These are phyloP conservation scores for Paracentrotus lividus DNA, from an alignment of 53 echinoderm and acorn worm species.

Conservation along the genomic window DNA sequence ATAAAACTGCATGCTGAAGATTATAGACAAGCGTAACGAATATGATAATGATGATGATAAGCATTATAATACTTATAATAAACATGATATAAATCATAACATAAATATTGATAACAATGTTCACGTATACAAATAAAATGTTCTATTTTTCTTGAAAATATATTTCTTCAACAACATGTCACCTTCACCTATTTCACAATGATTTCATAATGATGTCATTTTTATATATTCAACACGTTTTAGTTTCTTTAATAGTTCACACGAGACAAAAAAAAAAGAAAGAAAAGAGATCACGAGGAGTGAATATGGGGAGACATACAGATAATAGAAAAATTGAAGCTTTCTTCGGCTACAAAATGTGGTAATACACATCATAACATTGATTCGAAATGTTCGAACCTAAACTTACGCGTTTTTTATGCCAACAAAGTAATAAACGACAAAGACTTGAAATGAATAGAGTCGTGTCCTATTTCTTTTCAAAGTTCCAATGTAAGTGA, in stretches of 20 bases:
- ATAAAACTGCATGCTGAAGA: too few species aligned
- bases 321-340: neutral
- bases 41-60: neutral
- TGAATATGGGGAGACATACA: neutral
- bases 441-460: neutral
- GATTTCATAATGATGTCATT: too few species aligned
- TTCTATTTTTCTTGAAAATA: too few species aligned
- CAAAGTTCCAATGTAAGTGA: neutral
- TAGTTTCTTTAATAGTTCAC: too few species aligned
- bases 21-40: too few species aligned
- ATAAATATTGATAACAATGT: neutral
- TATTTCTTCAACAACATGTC: too few species aligned
- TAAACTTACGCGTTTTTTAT: neutral
- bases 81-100: neutral
- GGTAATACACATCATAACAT: neutral
- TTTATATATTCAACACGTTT: too few species aligned
- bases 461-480: constrained; percentile 9
- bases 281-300: too few species aligned
- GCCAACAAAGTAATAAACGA: neutral
- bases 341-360: neutral
- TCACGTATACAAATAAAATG: too few species aligned
- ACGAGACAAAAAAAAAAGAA: too few species aligned
- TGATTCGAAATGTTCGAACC: neutral
- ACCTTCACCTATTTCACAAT: too few species aligned
- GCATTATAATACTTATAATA: neutral